A percentile compares a stretch with the other conserved stretches of the same genome.
phyloP scores from a whole-genome alignment of 1,140 invertebrate species.

The Lordiphosa stackelbergi region DNA sequence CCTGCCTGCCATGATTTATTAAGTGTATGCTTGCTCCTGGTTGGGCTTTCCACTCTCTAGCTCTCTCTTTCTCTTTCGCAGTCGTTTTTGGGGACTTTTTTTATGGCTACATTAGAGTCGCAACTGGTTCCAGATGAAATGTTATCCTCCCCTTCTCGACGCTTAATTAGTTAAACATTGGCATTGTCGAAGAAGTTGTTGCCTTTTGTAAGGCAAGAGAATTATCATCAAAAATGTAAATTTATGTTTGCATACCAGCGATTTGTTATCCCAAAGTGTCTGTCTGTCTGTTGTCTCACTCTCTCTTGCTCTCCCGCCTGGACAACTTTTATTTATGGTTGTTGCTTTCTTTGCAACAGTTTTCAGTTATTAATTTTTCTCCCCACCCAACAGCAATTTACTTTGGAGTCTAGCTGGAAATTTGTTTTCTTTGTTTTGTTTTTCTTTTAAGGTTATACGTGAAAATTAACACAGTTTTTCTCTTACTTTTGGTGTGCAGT shows the following conservation, averaged over 20 bases:
- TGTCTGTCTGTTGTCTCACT: conserved; percentile 14
- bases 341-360: conserved; percentile 32
- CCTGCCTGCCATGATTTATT: conserved; percentile 56
- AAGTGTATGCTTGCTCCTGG: conserved; percentile 47
- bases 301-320: not conserved
- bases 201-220: conserved; percentile 14
- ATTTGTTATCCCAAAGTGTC: conserved; percentile 55
- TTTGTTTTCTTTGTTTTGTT: conserved; percentile 34
- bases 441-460: conserved; percentile 26
- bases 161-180: conserved; percentile 72
- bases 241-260: conserved; percentile 61
- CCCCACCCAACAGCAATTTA: conserved; percentile 7
- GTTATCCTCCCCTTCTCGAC: conserved; percentile 18
- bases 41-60: conserved; percentile 30
- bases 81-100: conserved; percentile 18
- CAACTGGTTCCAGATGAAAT: conserved; percentile 53
- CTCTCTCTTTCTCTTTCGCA: not conserved
- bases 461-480: conserved; percentile 43
- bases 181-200: conserved; percentile 18
- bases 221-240: conserved; percentile 74
- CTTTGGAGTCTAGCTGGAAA: not conserved
- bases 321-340: conserved; percentile 53
- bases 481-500: not conserved
- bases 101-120: conserved; percentile 69
- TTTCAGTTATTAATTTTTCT: conserved; percentile 61